phyloP scores from a whole-genome alignment of 2,797 vertebrate genomes.

The Xyrichtys novacula region DNA sequence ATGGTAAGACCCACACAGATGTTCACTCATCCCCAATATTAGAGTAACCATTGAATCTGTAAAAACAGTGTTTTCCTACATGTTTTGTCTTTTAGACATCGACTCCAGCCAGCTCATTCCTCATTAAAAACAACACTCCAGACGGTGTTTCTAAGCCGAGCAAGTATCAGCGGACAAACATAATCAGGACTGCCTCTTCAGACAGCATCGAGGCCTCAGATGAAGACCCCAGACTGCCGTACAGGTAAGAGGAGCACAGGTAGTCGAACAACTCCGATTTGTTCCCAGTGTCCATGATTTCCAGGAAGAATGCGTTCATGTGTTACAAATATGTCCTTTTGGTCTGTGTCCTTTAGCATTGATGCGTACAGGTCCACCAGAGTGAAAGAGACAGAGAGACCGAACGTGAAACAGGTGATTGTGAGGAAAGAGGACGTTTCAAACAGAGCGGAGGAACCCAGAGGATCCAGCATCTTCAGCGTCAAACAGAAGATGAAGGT shows the following conservation, averaged over 20 bases:
- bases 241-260: constrained; percentile 87
- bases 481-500: constrained; percentile 97
- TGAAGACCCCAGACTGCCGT: constrained; percentile 89
- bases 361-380: constrained; percentile 94
- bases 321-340: background rate
- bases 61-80: background rate
- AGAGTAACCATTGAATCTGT: background rate
- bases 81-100: constrained; percentile 72
- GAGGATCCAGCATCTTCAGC: constrained; percentile 80
- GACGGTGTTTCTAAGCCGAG: constrained; percentile 74
- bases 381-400: constrained; percentile 90
- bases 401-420: constrained; percentile 90
- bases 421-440: constrained; percentile 92
- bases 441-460: constrained; percentile 82
- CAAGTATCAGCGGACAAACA: constrained; percentile 86
- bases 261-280: too few species aligned
- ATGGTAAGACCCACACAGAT: constrained; percentile 64
- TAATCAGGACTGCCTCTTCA: constrained; percentile 81
- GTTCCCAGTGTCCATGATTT: too few species aligned
- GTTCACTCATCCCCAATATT: background rate
- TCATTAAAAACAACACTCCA: constrained; percentile 79
- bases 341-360: constrained; percentile 75
- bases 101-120: constrained; percentile 85
- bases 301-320: too few species aligned
- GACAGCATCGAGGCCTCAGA: constrained; percentile 80